Conservation (phyloP, 2,888 invertebrate genomes). For the Ichneumoninae sp. region DNA sequence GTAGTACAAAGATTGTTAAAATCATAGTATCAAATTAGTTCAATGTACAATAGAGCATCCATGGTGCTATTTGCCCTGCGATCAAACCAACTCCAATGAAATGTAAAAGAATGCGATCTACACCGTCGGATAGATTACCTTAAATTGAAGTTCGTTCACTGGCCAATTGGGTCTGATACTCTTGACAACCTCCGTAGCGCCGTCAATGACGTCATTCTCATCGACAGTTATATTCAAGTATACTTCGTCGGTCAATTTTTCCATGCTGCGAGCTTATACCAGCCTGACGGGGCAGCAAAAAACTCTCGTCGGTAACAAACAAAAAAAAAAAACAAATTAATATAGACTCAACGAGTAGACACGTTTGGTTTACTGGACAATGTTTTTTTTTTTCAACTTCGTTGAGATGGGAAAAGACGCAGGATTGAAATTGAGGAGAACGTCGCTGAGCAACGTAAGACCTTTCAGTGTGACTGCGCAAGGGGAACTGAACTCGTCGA, state of each 20-base stretch:
- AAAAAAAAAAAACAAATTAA: background rate
- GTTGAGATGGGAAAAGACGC: background rate
- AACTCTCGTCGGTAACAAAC: background rate
- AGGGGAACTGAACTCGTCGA: conserved; percentile 46
- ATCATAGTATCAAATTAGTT: too few species aligned
- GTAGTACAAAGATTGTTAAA: too few species aligned
- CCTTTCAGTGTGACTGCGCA: conserved; percentile 14
- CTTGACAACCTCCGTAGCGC: conserved; percentile 89
- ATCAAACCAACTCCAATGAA: too few species aligned
- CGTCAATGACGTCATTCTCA: conserved; percentile 89
- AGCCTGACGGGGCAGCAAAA: background rate
- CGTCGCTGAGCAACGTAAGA: background rate
- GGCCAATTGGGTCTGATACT: conserved; percentile 90
- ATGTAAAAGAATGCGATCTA: too few species aligned
- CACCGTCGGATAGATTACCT: conserved; percentile 86
- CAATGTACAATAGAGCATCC: too few species aligned
- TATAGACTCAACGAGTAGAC: background rate
- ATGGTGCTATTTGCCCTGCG: too few species aligned
- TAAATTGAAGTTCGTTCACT: conserved; percentile 88
- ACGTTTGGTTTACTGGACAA: background rate
- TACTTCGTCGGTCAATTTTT: conserved; percentile 72
- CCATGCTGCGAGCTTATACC: conserved; percentile 67
- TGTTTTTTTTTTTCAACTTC: background rate
- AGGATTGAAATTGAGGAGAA: background rate
- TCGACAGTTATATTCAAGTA: conserved; percentile 88